Conservation (phyloP, 2,888 invertebrate species). For the Epinotia brunnichana region DNA sequence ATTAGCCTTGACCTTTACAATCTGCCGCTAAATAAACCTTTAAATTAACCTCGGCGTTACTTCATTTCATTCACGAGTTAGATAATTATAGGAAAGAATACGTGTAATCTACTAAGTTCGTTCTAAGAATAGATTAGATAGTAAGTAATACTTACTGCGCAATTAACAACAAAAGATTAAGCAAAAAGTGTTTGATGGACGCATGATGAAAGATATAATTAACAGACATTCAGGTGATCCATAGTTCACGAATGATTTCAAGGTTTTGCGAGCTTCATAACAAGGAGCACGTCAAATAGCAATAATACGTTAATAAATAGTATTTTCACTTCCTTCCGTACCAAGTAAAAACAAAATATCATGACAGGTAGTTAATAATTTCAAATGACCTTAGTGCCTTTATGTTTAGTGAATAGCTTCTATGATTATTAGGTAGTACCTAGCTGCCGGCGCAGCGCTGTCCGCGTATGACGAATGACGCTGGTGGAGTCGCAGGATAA, state of each 20-base stretch:
- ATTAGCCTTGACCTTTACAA: not conserved
- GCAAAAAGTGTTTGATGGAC: slow-evolving; percentile 41
- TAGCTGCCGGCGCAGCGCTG: no score
- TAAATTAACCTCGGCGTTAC: slow-evolving; percentile 8
- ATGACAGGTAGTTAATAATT: slow-evolving; percentile 15
- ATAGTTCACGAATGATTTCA: slow-evolving; percentile 24
- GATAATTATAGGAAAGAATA: slow-evolving; percentile 17
- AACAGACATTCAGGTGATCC: slow-evolving; percentile 26
- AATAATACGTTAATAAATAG: not conserved
- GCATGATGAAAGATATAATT: slow-evolving; percentile 36
- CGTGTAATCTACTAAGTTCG: not conserved
- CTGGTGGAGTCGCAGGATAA: not conserved
- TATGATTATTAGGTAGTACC: no score
- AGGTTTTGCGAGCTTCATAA: slow-evolving; percentile 30
- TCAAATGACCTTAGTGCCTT: not conserved
- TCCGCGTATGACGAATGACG: no score
- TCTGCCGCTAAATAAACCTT: not conserved
- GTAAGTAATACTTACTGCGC: slow-evolving; percentile 1
- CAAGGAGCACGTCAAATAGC: not conserved
- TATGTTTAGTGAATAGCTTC: no score
- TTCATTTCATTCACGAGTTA: not conserved
- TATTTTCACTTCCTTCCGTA: slow-evolving; percentile 26
- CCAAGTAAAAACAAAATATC: slow-evolving; percentile 3
- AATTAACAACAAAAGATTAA: slow-evolving; percentile 19
- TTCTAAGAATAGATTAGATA: slow-evolving; percentile 9